Evolutionary conservation across 2,113 vertebrate genomes (phyloP).

Genomic region (Macrotis lagotis): DNA sequence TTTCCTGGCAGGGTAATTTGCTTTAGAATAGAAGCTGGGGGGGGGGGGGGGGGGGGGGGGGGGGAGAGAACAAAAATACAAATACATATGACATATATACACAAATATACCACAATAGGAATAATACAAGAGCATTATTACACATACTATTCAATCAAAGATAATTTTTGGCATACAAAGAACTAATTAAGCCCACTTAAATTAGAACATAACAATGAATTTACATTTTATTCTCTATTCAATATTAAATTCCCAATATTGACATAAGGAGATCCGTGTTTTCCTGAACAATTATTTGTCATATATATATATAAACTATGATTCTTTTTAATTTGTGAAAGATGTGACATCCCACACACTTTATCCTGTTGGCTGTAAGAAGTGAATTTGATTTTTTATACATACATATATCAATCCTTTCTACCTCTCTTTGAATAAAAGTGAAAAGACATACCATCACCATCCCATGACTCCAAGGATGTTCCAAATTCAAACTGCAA

Average conservation of each 20-base stretch:
- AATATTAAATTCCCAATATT: neutral
- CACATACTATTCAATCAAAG: conserved; percentile 45
- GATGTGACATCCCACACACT: neutral
- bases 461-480: neutral
- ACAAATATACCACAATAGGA: conserved; percentile 40
- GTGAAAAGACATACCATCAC: neutral
- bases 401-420: too few relatives aligned
- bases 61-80: conserved; percentile 77
- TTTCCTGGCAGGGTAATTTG: conserved; percentile 87
- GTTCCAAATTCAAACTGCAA: neutral
- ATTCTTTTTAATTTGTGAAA: neutral
- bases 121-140: conserved; percentile 48
- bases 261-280: neutral
- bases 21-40: conserved; percentile 88
- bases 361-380: neutral
- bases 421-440: neutral
- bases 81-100: conserved; percentile 50
- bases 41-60: too few relatives aligned
- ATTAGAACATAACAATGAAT: conserved; percentile 43
- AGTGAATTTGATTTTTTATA: neutral
- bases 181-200: conserved; percentile 42
- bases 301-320: neutral
- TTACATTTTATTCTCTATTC: neutral
- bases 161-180: conserved; percentile 28
- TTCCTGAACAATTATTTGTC: neutral